These are phyloP conservation scores for Heliocidaris erythrogramma DNA, from an alignment of 35 echinoderm and acorn worm species.

Conservation along the genomic window DNA sequence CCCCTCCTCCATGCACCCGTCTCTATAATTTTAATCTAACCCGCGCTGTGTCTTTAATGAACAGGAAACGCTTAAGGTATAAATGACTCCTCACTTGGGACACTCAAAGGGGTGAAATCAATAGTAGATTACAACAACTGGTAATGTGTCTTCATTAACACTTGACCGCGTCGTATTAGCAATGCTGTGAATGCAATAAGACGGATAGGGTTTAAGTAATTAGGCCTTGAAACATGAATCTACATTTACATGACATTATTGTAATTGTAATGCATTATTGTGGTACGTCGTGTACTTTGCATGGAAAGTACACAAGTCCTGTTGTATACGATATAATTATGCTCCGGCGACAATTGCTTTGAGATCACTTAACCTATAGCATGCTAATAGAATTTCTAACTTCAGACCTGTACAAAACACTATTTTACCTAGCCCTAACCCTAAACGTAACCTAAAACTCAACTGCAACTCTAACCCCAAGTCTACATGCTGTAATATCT, in stretches of 20 bases:
- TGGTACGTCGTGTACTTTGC: neutral
- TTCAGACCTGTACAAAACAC: too few relatives aligned
- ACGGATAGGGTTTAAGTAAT: neutral
- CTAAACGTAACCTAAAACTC: too few relatives aligned
- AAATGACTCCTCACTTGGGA: constrained; percentile 34
- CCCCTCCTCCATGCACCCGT: neutral
- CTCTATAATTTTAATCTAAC: constrained; percentile 30
- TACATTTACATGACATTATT: neutral
- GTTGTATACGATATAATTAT: too few relatives aligned
- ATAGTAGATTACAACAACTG: neutral
- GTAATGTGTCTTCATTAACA: constrained; percentile 26
- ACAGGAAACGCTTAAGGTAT: constrained; percentile 40
- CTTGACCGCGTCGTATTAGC: neutral
- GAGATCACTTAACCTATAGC: too few relatives aligned
- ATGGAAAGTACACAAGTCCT: too few relatives aligned
- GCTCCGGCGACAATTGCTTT: too few relatives aligned
- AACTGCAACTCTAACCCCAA: too few relatives aligned
- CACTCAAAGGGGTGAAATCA: neutral
- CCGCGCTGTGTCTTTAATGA: neutral
- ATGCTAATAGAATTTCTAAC: too few relatives aligned
- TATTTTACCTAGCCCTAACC: too few relatives aligned
- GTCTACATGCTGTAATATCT: too few relatives aligned
- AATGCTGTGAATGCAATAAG: neutral
- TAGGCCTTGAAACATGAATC: constrained; percentile 29
- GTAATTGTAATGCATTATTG: neutral